Base-by-base conservation (phyloP, 2,888 invertebrate genomes). In the Acronicta leporina region DNA sequence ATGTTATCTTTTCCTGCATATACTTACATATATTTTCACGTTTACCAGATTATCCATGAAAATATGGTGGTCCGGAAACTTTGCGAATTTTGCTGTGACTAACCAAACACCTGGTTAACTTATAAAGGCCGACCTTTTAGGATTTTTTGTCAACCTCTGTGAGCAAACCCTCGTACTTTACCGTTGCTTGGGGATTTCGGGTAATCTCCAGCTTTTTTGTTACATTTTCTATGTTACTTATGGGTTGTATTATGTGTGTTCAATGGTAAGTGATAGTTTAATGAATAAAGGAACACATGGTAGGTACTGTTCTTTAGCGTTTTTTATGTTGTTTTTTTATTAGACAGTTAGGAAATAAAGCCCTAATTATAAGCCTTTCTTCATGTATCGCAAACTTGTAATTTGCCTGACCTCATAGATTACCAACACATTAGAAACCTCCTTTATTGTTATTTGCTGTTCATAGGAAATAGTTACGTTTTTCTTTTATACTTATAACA, bases 61-160 rank as follows among this genome's bases (percentile, higher is more conserved):
- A 75, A 63, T 69, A 69, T 75, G 66, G 66, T 55, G 72, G 61
- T 61, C 58, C 58, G 46, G 57, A 38, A 71, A 66, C 38, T 42
- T 56, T 11, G 66, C 56, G 48, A 75, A 66, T 74, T 73, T 69
- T 60, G 55, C 58, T 41, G 60, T 50, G 48, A 68, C 73, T 75
- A 73, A 61, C 63, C 69, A 74, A 73, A 74, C 74, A 74, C 76
- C 74, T 75, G 73, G 46, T 63, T 69, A 75, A 66, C 63, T 72
- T 74, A 75, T 68, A 50, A 56, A 45, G 38, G 60, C 46, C 63
- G 76, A 72, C 73, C 78, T 59, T 65, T 64, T 40, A 49, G 41
- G 54, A 48, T 65, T 68, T 75, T 68, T 63, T 66, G 59, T 53
- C 46, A 49, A 57, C 63, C 68, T 63, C 25, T 45, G 30, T 30